Percentiles rank a stretch among this genome's conserved stretches.
Evolutionary conservation across 2,113 vertebrate genomes (phyloP).

Genomic region (Notothenia coriiceps): DNA sequence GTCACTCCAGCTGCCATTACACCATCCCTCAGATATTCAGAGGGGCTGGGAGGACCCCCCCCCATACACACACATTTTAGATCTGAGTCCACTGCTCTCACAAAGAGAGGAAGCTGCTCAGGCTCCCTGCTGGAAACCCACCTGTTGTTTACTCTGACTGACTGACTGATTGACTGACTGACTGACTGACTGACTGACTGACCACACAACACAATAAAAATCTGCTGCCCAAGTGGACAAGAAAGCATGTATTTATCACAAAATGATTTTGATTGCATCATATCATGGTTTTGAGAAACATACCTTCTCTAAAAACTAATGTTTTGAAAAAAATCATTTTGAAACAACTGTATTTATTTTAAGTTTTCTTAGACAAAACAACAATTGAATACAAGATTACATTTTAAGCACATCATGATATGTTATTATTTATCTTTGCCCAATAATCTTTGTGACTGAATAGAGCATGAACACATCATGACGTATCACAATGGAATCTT

Average conservation of each 20-base stretch:
- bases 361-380: too few species aligned
- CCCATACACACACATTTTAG: background rate
- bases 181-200: background rate
- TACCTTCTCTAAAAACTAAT: too few species aligned
- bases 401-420: too few species aligned
- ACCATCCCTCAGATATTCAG: slow-evolving; percentile 61
- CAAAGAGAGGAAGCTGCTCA: slow-evolving; percentile 63
- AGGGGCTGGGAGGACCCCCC: slow-evolving; percentile 19
- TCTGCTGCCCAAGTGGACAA: background rate
- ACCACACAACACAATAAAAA: background rate
- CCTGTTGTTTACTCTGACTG: slow-evolving; percentile 45
- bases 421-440: too few species aligned
- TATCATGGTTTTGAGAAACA: too few species aligned
- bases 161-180: background rate
- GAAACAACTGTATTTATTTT: too few species aligned
- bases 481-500: too few species aligned
- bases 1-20: slow-evolving; percentile 70
- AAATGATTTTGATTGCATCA: too few species aligned
- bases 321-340: too few species aligned
- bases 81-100: slow-evolving; percentile 23
- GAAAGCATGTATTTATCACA: background rate
- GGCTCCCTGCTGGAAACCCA: slow-evolving; percentile 36
- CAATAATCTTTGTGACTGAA: too few species aligned
- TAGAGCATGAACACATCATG: too few species aligned
- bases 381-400: too few species aligned